Evolutionary conservation across 2,797 vertebrate genomes (phyloP).

Genomic region (Crypturellus tataupa): DNA sequence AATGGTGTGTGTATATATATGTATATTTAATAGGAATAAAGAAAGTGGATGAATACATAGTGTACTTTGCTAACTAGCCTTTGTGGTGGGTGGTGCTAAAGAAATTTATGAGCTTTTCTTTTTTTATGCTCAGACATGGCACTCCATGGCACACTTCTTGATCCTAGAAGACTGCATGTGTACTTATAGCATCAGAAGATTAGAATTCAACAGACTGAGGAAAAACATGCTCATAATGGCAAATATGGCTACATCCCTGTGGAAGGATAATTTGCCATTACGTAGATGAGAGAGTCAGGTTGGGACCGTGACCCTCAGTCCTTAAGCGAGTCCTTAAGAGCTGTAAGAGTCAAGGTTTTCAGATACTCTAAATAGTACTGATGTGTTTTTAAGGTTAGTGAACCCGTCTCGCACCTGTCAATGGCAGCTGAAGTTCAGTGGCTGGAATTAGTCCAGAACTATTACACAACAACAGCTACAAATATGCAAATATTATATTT

Average conservation of each 20-base stretch:
- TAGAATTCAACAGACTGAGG: neutral
- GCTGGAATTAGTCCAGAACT: conserved; percentile 38
- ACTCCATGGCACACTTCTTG: neutral
- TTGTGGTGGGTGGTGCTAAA: neutral
- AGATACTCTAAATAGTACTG: conserved; percentile 6
- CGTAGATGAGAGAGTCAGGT: neutral
- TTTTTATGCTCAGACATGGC: neutral
- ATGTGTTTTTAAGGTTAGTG: neutral
- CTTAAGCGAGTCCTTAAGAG: neutral
- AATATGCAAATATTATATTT: conserved; percentile 48
- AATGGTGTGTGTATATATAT: neutral
- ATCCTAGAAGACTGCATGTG: fast-evolving
- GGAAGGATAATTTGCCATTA: neutral
- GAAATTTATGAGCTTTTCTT: neutral
- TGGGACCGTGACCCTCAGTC: neutral
- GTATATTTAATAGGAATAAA: neutral
- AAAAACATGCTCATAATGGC: neutral
- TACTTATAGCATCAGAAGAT: fast-evolving
- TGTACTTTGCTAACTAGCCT: neutral
- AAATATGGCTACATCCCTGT: neutral
- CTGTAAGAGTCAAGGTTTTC: neutral
- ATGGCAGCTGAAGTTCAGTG: conserved; percentile 57
- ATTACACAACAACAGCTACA: conserved; percentile 55
- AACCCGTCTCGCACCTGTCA: conserved; percentile 51
- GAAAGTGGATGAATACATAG: neutral